Base-by-base conservation (phyloP, 1,140 invertebrate species). In the Scaptomyza graminum region DNA sequence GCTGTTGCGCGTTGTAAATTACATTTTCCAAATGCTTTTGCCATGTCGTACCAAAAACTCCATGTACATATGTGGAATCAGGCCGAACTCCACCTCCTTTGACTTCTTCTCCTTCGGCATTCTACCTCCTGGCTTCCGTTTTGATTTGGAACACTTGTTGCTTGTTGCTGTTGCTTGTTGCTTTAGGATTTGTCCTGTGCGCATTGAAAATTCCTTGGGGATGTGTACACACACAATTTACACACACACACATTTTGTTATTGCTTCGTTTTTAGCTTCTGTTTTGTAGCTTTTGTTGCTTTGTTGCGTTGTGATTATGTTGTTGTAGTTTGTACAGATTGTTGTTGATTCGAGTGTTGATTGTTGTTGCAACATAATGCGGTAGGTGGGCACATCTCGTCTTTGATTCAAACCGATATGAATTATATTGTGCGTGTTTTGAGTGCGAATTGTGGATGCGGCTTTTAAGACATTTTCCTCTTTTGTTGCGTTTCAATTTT, bases 1-100 rank as follows among this genome's bases (percentile, higher is more conserved):
- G 60, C 59, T 49, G 66, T 16, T 62, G 77, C 84, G 83, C 82
- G 87, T 87, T 90, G 87, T 90, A 90, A 90, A 90, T 90, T 90
- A 90, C 82, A 90, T 90, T 90, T 90, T 90, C 87, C 87, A 90
- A 90, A 90, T 90, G 87, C 87, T 90, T 90, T 90, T 90, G 82
- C 87, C 87, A 87, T 90, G 87, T 90, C 79, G 79, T 74, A 87
- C 78, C 79, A 75, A 87, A 87, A 87, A 88, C 79, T 74, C 78
- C 83, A 87, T 87, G 87, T 87, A 79, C 83, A 83, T 90, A 90
- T 88, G 84, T 74, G 84, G 80, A 75, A 80, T 81, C 46, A 62
- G 61, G 76, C 59, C 52, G 44, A 46, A 15, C 37, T 55, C 47
- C 39, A 59, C 47, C 28, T 31, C 5, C 28, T 2, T 25, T 47